These are phyloP conservation scores for Wasmannia auropunctata DNA, from an alignment of 1,140 invertebrate species.

Conservation along the genomic window DNA sequence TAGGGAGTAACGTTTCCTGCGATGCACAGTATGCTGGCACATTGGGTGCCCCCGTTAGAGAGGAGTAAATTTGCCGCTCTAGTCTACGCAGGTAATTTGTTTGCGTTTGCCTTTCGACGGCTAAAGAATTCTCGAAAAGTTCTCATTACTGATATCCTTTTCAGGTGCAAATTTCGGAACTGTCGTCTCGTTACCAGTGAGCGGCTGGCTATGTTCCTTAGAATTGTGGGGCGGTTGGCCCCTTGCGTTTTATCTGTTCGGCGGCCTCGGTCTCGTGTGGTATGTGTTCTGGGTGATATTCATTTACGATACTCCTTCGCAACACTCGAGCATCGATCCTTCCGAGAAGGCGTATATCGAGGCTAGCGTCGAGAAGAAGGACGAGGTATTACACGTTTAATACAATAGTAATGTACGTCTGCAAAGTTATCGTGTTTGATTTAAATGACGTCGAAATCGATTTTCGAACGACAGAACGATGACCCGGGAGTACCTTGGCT, in stretches of 20 bases:
- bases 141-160: conserved; percentile 28
- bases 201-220: conserved; percentile 90
- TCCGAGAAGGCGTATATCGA: conserved; percentile 90
- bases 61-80: conserved; percentile 92
- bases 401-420: conserved; percentile 1
- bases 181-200: conserved; percentile 90
- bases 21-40: conserved; percentile 92
- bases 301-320: conserved; percentile 91
- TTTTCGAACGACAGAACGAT: conserved; percentile 64
- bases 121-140: background rate
- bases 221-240: conserved; percentile 91
- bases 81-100: conserved; percentile 89
- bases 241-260: conserved; percentile 92
- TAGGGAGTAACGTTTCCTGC: conserved; percentile 93
- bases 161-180: conserved; percentile 91
- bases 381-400: conserved; percentile 69
- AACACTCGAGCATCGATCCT: conserved; percentile 92
- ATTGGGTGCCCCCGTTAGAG: conserved; percentile 93
- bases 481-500: conserved; percentile 89
- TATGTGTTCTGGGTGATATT: conserved; percentile 91
- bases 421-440: background rate
- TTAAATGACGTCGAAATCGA: background rate
- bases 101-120: background rate
- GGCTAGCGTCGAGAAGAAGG: conserved; percentile 82
- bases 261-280: conserved; percentile 91